phyloP scores from a whole-genome alignment of 2,888 invertebrate genomes.

The Serrognathus titanus region DNA sequence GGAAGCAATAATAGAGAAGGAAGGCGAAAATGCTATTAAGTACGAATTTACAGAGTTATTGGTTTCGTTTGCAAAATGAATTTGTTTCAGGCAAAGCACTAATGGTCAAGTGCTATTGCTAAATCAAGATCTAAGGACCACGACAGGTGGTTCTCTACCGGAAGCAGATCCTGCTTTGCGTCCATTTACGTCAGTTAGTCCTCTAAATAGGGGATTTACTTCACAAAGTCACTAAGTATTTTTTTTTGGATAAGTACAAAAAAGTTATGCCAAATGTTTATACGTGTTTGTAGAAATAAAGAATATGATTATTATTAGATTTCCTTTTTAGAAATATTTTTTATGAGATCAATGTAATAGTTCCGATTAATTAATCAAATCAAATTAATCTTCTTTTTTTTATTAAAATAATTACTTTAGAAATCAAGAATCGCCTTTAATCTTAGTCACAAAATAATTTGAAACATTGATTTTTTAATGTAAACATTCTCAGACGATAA shows the following conservation, averaged over 20 bases:
- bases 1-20: conserved; percentile 32
- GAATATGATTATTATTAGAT: too few species aligned
- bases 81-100: conserved; percentile 35
- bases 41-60: conserved; percentile 11
- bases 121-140: conserved; percentile 30
- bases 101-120: conserved; percentile 33
- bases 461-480: too few species aligned
- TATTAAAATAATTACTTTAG: too few species aligned
- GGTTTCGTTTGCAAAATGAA: background rate
- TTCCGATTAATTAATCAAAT: too few species aligned
- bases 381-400: too few species aligned
- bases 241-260: conserved; percentile 5
- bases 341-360: too few species aligned
- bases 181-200: conserved; percentile 44
- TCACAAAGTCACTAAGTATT: conserved; percentile 14
- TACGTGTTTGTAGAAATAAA: background rate
- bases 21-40: conserved; percentile 33
- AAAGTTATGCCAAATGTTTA: conserved; percentile 11
- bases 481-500: too few species aligned
- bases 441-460: too few species aligned
- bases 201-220: conserved; percentile 29
- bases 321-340: too few species aligned
- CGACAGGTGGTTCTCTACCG: conserved; percentile 37
- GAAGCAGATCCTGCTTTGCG: conserved; percentile 42
- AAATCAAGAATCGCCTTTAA: too few species aligned